These are phyloP conservation scores for Acanthis flammea DNA, from an alignment of 2,797 vertebrate genomes.

Conservation along the genomic window DNA sequence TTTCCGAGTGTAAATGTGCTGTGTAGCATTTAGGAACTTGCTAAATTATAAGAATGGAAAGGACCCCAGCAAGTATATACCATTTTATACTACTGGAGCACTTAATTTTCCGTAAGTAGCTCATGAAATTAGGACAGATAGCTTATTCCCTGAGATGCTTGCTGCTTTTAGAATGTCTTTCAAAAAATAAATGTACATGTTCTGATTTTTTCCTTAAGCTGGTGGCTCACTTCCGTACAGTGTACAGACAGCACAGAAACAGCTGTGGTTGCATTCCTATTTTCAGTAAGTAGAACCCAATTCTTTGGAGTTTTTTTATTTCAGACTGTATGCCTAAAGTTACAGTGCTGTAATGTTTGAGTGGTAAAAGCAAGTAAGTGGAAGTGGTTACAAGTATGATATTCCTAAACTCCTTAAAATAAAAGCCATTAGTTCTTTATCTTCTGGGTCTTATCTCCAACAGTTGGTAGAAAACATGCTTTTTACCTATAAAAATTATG, in stretches of 20 bases:
- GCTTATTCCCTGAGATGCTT: not conserved
- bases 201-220: constrained; percentile 74
- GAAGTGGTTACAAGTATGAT: not conserved
- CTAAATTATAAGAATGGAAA: not conserved
- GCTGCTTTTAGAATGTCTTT: not conserved
- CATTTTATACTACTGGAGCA: not conserved
- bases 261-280: constrained; percentile 92
- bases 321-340: not conserved
- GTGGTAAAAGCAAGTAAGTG: not conserved
- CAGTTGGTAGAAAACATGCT: not conserved
- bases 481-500: not conserved
- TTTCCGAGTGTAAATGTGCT: not conserved
- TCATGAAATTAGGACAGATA: not conserved
- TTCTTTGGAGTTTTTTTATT: not conserved
- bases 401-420: not conserved
- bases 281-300: constrained; percentile 87
- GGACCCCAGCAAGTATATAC: not conserved
- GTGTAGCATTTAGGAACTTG: not conserved
- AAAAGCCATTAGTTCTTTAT: not conserved
- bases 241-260: constrained; percentile 94
- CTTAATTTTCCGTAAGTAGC: not conserved
- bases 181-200: not conserved
- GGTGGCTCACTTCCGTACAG: constrained; percentile 96
- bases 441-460: not conserved
- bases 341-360: not conserved